Conservation (phyloP, 2,797 vertebrate genomes). For the Epinephelus coioides region DNA sequence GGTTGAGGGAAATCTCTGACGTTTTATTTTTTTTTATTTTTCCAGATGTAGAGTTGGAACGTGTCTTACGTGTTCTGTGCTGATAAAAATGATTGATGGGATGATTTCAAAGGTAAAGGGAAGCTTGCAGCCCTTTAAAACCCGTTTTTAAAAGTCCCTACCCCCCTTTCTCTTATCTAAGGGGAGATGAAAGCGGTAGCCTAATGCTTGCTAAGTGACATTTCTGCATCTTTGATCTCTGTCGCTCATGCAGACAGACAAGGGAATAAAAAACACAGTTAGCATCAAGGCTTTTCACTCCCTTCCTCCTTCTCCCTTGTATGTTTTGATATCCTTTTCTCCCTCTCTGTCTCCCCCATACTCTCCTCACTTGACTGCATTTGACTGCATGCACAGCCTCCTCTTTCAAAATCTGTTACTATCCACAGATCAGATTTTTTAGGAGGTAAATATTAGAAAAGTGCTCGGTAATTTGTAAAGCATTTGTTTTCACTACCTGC, state of each 20-base stretch:
- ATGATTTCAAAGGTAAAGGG: slow-evolving; percentile 77
- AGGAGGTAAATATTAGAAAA: slow-evolving; percentile 50
- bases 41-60: slow-evolving; percentile 44
- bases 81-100: slow-evolving; percentile 79
- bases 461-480: slow-evolving; percentile 58
- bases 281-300: slow-evolving; percentile 59
- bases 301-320: slow-evolving; percentile 30
- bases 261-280: slow-evolving; percentile 57
- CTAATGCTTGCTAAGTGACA: slow-evolving; percentile 82
- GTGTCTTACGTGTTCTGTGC: slow-evolving; percentile 73
- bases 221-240: slow-evolving; percentile 81
- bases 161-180: slow-evolving; percentile 68
- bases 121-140: slow-evolving; percentile 72
- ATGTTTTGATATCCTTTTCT: slow-evolving; percentile 43
- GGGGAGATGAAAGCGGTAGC: slow-evolving; percentile 74
- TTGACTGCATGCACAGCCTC: slow-evolving; percentile 47
- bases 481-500: slow-evolving; percentile 62
- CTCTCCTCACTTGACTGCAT: slow-evolving; percentile 53
- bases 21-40: slow-evolving; percentile 21
- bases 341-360: slow-evolving; percentile 22
- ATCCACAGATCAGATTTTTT: slow-evolving; percentile 33
- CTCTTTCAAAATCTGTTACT: slow-evolving; percentile 41
- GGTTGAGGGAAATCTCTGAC: slow-evolving; percentile 43
- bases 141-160: slow-evolving; percentile 62
- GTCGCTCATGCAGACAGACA: slow-evolving; percentile 71